Conservation (phyloP, 1,140 invertebrate genomes). For the Nomia melanderi region DNA sequence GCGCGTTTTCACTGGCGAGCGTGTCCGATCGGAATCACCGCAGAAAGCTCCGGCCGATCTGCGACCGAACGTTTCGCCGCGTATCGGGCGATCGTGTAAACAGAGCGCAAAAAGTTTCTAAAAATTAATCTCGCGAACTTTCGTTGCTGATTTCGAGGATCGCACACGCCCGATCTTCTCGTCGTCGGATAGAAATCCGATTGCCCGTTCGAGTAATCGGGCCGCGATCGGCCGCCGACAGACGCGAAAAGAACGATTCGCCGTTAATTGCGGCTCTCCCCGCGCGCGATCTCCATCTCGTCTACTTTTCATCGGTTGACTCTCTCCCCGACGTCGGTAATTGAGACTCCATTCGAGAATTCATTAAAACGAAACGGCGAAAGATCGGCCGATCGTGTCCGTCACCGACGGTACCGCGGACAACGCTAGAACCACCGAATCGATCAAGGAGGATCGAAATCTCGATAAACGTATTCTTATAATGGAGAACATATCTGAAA, state of each 20-base stretch:
- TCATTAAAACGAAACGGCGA: background rate
- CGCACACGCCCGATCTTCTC: background rate
- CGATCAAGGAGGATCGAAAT: too few species aligned
- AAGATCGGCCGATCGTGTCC: background rate
- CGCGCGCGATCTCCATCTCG: background rate
- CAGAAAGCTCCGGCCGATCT: background rate
- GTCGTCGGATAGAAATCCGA: slow-evolving; percentile 5
- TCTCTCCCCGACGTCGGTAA: background rate
- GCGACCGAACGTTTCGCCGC: background rate
- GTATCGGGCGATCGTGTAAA: background rate
- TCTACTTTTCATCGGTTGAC: slow-evolving; percentile 13
- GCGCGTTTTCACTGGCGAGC: background rate
- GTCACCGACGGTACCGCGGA: too few species aligned
- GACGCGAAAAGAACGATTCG: slow-evolving; percentile 4
- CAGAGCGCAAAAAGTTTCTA: background rate
- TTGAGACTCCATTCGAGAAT: slow-evolving; percentile 7
- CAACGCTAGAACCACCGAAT: too few species aligned
- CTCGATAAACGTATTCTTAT: too few species aligned
- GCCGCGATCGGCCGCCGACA: background rate
- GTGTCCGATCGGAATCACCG: background rate
- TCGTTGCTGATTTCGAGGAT: background rate
- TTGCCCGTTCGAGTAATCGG: slow-evolving; percentile 19
- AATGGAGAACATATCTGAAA: too few species aligned
- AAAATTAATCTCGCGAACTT: background rate
- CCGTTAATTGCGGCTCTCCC: slow-evolving; percentile 2